These are phyloP conservation scores for Morpho helenor DNA, from an alignment of 2,888 invertebrate genomes.

Conservation along the genomic window DNA sequence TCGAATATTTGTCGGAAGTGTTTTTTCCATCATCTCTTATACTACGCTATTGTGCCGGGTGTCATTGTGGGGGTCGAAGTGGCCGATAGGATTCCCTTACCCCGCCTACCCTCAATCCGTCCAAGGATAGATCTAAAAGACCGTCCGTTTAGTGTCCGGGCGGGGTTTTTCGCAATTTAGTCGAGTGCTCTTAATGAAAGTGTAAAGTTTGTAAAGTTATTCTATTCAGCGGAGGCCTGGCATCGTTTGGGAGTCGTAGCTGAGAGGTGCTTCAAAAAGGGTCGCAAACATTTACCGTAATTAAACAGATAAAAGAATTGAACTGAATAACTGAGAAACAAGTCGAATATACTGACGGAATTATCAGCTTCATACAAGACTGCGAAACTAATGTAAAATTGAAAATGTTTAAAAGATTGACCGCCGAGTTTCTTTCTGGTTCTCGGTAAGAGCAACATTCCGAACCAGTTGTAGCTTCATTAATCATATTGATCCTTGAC, in stretches of 20 bases:
- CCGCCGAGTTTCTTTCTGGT: no score
- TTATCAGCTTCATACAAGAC: no score
- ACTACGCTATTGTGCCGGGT: not conserved
- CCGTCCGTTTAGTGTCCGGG: not conserved
- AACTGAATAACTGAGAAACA: no score
- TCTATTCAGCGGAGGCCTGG: not conserved
- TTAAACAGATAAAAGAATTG: no score
- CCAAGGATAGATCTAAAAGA: conserved; percentile 1
- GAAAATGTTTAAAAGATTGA: no score
- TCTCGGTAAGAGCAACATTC: no score
- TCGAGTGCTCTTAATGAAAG: not conserved
- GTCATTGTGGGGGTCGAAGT: not conserved
- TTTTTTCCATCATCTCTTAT: not conserved
- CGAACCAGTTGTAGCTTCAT: no score
- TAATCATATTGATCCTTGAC: no score
- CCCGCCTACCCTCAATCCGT: not conserved
- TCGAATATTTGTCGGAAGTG: not conserved
- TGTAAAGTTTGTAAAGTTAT: not conserved
- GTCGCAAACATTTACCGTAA: no score
- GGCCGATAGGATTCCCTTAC: conserved; percentile 6
- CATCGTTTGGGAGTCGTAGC: not conserved
- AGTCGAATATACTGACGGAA: no score
- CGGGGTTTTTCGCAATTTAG: not conserved
- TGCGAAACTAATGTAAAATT: no score
- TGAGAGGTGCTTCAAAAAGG: no score